Conservation (phyloP, 2,888 invertebrate genomes). For the Eilema depressum region DNA sequence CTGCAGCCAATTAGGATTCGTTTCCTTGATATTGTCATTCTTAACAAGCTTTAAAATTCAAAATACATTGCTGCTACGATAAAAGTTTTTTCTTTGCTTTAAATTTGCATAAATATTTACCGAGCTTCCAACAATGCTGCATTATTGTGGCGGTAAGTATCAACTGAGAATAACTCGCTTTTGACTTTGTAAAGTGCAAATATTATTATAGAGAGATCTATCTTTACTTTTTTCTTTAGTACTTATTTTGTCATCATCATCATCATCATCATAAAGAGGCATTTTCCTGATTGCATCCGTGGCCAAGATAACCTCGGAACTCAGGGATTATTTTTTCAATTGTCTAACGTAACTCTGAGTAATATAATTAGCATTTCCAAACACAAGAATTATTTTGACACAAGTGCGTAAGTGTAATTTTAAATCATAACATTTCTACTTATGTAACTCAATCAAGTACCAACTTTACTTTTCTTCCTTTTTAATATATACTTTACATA, state of each 20-base stretch:
- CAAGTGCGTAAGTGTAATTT: no score
- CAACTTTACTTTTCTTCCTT: not conserved
- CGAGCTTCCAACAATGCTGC: not conserved
- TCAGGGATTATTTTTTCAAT: no score
- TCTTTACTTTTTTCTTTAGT: no score
- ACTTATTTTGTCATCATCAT: no score
- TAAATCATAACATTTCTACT: no score
- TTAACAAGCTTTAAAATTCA: conserved; percentile 1
- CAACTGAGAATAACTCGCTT: not conserved
- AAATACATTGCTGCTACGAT: not conserved
- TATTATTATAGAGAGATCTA: no score
- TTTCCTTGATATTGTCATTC: not conserved
- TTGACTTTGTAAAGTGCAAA: not conserved
- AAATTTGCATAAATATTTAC: conserved; percentile 1
- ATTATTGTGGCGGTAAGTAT: not conserved
- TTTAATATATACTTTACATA: not conserved
- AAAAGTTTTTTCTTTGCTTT: conserved; percentile 2
- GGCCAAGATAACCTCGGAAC: no score
- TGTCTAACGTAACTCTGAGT: not conserved
- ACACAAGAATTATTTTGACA: no score
- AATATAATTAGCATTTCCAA: not conserved
- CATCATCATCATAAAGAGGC: no score
- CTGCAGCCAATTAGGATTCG: conserved; percentile 6
- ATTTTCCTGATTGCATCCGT: no score
- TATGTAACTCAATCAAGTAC: no score